phyloP scores from a whole-genome alignment of 2,113 vertebrate genomes.

The Probosciger aterrimus region DNA sequence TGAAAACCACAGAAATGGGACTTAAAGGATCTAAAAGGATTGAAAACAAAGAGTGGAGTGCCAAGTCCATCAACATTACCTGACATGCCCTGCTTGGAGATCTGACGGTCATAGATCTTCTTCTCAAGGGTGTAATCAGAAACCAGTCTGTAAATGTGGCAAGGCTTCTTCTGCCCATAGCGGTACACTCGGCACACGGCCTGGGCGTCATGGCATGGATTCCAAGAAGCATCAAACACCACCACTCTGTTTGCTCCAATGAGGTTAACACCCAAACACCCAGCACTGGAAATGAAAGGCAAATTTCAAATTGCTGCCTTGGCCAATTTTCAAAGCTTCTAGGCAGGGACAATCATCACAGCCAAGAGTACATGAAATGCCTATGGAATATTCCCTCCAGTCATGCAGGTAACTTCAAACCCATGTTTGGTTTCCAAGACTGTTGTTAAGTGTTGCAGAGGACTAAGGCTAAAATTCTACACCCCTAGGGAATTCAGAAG shows the following conservation, averaged over 20 bases:
- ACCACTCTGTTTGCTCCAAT: slow-evolving; percentile 97
- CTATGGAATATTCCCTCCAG: neutral
- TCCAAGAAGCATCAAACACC: slow-evolving; percentile 98
- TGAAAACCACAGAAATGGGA: neutral
- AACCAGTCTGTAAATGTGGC: slow-evolving; percentile 94
- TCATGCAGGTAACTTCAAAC: neutral
- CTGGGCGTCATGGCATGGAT: slow-evolving; percentile 97
- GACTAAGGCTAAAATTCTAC: neutral
- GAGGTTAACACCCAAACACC: slow-evolving; percentile 95
- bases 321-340: neutral
- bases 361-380: neutral
- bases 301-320: neutral
- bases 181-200: slow-evolving; percentile 96
- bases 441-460: neutral
- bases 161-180: slow-evolving; percentile 94
- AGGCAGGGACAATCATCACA: neutral
- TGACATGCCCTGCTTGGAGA: slow-evolving; percentile 99
- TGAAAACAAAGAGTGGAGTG: neutral
- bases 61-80: slow-evolving; percentile 66
- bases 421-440: neutral
- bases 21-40: neutral
- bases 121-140: slow-evolving; percentile 97
- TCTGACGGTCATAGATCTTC: slow-evolving; percentile 98
- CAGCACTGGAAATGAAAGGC: slow-evolving; percentile 81
- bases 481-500: neutral